Evolutionary conservation across 2,113 vertebrate species (phyloP), one percentile per base, ranked within the genome.

Genomic region (Etheostoma cragini): DNA sequence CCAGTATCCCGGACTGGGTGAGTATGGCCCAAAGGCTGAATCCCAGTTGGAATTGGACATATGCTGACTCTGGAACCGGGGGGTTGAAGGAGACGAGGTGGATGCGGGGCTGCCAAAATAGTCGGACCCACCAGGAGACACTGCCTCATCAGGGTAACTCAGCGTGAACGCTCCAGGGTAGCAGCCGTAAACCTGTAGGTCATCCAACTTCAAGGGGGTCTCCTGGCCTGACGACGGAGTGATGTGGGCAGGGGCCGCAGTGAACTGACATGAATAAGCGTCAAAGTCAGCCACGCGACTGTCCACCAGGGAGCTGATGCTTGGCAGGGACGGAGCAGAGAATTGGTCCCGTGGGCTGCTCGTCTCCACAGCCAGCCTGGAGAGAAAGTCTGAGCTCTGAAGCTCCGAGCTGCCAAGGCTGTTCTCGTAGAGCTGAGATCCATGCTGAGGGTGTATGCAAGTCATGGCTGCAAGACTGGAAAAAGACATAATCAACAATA

Each of bases 111-210:
- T 98, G 80, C 96, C 95, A 0, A 97, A 98, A 91, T 97, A 98
- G 89, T 97, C 97, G 0, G 97, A 98, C 74, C 96, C 96, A 0
- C 95, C 94, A 15, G 96, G 97, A 16, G 97, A 97, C 81, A 96
- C 79, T 3, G 95, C 95, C 91, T 98, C 98, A 0, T 98, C 97
- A 0, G 95, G 91, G 69, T 91, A 94, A 50, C 83, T 92, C 58
- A 95, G 73, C 1, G 96, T 94, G 62, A 98, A 96, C 0, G 96
- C 16, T 11, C 97, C 97, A 0, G 98, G 96, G 42, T 97, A 99
- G 91, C 97, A 99, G 78, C 98, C 95, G 0, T 96, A 99, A 56
- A 98, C 96, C 90, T 98, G 97, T 78, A 97, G 95, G 82, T 99
- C 97, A 26, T 99, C 97, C 35, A 97, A 90, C 76, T 96, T 97